Conservation (phyloP, 53 echinoderm and acorn worm species). For the Holothuria leucospilota region DNA sequence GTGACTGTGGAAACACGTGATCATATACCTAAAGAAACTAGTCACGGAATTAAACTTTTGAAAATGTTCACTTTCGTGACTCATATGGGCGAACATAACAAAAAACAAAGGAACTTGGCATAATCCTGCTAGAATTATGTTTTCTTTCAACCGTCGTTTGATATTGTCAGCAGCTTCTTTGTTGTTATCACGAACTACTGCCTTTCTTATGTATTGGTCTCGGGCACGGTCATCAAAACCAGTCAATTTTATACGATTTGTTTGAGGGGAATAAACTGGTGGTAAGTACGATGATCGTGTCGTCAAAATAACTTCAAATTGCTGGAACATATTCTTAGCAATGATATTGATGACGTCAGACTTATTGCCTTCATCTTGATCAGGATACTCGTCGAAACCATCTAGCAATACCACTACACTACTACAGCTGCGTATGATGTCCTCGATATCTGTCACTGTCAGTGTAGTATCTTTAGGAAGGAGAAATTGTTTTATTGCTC, state of each 20-base stretch:
- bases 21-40: conserved; percentile 21
- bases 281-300: conserved; percentile 23
- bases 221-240: background rate
- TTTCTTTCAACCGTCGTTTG: background rate
- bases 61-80: conserved; percentile 13
- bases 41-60: conserved; percentile 12
- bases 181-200: background rate
- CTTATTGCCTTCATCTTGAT: background rate
- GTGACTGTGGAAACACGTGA: conserved; percentile 34
- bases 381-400: conserved; percentile 18
- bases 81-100: conserved; percentile 40
- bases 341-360: conserved; percentile 16
- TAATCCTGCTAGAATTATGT: background rate
- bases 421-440: background rate
- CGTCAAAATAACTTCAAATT: background rate
- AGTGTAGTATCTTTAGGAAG: background rate
- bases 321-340: background rate
- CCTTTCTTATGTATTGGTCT: conserved; percentile 6
- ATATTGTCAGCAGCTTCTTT: background rate
- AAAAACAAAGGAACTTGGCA: conserved; percentile 41
- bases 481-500: background rate
- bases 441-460: background rate
- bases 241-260: background rate
- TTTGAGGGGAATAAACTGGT: background rate
- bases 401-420: background rate